Evolutionary conservation across 2,888 invertebrate species (phyloP).

Genomic region (Lepas anatifera): DNA sequence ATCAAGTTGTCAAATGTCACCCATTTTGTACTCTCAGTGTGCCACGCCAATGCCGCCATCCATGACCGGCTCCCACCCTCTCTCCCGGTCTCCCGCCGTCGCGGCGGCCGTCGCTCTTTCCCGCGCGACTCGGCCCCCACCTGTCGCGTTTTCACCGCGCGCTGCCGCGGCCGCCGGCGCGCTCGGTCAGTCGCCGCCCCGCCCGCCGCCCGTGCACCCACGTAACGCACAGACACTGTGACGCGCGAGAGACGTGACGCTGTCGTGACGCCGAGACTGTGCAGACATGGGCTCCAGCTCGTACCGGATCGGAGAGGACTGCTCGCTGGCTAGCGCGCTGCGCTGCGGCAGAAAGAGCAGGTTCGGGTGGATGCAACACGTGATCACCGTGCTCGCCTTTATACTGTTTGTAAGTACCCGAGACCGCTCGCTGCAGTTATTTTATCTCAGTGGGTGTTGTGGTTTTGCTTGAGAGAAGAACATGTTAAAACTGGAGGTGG

Average conservation of each 20-base stretch:
- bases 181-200: background rate
- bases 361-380: conserved; percentile 30
- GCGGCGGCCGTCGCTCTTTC: background rate
- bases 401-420: conserved; percentile 30
- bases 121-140: background rate
- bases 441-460: too few species aligned
- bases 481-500: too few species aligned
- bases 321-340: background rate
- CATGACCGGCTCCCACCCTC: background rate
- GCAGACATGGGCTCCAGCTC: background rate
- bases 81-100: background rate
- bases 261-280: too few species aligned
- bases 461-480: too few species aligned
- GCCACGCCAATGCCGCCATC: background rate
- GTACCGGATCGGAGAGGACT: background rate
- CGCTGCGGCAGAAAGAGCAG: background rate
- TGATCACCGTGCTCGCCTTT: conserved; percentile 29
- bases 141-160: background rate
- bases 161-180: background rate
- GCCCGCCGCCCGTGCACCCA: too few species aligned
- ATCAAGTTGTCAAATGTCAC: too few species aligned
- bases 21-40: background rate
- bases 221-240: too few species aligned
- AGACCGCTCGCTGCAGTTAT: too few species aligned
- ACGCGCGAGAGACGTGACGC: too few species aligned